These are phyloP conservation scores for Aphelinus certus DNA, from an alignment of 1,140 invertebrate species.

Conservation along the genomic window DNA sequence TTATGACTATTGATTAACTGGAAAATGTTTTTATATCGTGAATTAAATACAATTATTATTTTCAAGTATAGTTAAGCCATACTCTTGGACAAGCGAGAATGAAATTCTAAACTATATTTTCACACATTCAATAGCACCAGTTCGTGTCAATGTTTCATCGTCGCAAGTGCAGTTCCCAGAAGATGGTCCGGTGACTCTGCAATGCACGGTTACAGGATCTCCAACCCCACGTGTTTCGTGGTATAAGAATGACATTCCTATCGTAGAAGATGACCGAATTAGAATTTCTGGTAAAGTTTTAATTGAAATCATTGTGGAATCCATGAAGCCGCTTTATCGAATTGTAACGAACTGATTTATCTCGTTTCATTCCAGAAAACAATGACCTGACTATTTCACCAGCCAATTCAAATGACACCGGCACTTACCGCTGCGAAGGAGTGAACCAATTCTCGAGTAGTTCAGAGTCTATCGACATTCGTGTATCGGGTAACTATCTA, in stretches of 20 bases:
- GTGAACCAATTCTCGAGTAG: constrained; percentile 74
- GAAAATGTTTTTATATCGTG: too few species aligned
- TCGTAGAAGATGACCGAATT: constrained; percentile 67
- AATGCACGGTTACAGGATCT: constrained; percentile 81
- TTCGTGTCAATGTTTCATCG: constrained; percentile 69
- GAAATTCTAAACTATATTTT: not conserved
- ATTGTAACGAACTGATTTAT: too few species aligned
- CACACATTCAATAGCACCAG: constrained; percentile 65
- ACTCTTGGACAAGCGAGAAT: too few species aligned
- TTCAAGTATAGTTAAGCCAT: too few species aligned
- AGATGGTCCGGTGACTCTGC: constrained; percentile 75
- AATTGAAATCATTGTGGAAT: not conserved
- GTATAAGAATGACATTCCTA: constrained; percentile 76
- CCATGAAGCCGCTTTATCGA: too few species aligned
- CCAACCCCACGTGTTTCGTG: constrained; percentile 78
- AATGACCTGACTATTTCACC: constrained; percentile 74
- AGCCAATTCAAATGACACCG: constrained; percentile 75
- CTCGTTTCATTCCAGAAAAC: constrained; percentile 65
- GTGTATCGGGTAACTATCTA: constrained; percentile 73
- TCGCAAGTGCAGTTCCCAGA: constrained; percentile 68
- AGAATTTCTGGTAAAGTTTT: constrained; percentile 70
- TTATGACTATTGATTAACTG: too few species aligned
- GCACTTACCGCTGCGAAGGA: constrained; percentile 82
- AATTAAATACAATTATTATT: too few species aligned
- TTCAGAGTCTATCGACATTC: constrained; percentile 71